These are phyloP conservation scores for Poeciliopsis occidentalis DNA, from an alignment of 2,113 vertebrate genomes.

Conservation along the genomic window DNA sequence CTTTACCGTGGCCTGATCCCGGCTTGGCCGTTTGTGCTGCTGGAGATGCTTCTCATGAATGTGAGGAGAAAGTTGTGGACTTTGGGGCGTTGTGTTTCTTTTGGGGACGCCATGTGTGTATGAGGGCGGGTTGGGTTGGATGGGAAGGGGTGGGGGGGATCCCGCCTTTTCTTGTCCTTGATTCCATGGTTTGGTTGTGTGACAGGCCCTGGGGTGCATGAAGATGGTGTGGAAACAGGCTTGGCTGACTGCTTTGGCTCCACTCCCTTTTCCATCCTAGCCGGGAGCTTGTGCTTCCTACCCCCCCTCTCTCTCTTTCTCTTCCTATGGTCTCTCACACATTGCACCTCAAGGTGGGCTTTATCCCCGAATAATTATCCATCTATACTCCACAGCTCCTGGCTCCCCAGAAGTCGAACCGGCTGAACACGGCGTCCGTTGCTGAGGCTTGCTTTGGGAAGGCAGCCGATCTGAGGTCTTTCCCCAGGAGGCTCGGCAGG, in stretches of 20 bases:
- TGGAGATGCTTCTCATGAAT: constrained; percentile 34
- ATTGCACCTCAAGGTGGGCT: constrained; percentile 70
- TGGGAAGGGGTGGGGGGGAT: neutral
- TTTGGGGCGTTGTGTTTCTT: constrained; percentile 28
- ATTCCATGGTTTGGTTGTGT: constrained; percentile 58
- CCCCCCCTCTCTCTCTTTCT: neutral
- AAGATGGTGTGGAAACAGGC: constrained; percentile 62
- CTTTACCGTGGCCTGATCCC: constrained; percentile 54
- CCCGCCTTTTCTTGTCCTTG: constrained; percentile 49
- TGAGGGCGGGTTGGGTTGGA: neutral
- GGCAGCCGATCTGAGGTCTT: constrained; percentile 47
- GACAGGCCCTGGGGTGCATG: constrained; percentile 42
- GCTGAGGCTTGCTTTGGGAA: constrained; percentile 26
- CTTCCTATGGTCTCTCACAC: constrained; percentile 28
- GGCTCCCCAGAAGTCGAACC: constrained; percentile 42
- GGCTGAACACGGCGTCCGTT: constrained; percentile 36
- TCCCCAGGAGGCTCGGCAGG: constrained; percentile 51
- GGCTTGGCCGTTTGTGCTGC: constrained; percentile 42
- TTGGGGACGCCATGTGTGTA: constrained; percentile 22
- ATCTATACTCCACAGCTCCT: constrained; percentile 46
- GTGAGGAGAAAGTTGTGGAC: constrained; percentile 38
- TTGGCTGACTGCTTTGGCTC: constrained; percentile 63
- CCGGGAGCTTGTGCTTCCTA: constrained; percentile 45
- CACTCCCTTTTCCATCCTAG: constrained; percentile 42
- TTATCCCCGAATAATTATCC: constrained; percentile 69